Evolutionary conservation across 2,113 vertebrate species (phyloP).

Genomic region (Felis chaus): DNA sequence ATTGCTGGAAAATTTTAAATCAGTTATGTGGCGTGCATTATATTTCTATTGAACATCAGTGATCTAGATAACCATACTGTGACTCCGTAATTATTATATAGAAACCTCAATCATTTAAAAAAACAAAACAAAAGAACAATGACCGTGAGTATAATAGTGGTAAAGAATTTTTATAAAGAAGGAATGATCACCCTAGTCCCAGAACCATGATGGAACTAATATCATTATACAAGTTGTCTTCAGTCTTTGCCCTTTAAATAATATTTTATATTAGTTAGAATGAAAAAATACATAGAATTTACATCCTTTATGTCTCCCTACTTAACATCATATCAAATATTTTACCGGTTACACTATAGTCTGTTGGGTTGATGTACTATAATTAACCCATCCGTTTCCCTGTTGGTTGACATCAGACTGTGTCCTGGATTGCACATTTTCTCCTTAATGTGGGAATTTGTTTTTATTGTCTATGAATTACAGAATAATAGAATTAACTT

Average conservation of each 20-base stretch:
- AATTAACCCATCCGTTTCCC: background rate
- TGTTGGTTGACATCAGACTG: background rate
- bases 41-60: background rate
- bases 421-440: background rate
- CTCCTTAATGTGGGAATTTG: background rate
- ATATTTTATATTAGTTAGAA: background rate
- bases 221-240: background rate
- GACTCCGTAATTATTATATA: background rate
- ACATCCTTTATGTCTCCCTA: background rate
- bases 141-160: background rate
- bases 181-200: background rate
- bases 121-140: background rate
- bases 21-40: background rate
- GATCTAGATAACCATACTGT: background rate
- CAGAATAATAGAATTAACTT: background rate
- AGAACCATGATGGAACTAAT: background rate
- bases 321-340: background rate
- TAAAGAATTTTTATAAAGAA: slow-evolving; percentile 3
- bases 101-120: background rate
- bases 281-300: background rate
- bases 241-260: background rate
- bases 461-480: slow-evolving; percentile 6
- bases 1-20: background rate
- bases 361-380: background rate
- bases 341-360: background rate